These are phyloP conservation scores for Camponotus pennsylvanicus DNA, from an alignment of 1,140 invertebrate species.

Conservation along the genomic window DNA sequence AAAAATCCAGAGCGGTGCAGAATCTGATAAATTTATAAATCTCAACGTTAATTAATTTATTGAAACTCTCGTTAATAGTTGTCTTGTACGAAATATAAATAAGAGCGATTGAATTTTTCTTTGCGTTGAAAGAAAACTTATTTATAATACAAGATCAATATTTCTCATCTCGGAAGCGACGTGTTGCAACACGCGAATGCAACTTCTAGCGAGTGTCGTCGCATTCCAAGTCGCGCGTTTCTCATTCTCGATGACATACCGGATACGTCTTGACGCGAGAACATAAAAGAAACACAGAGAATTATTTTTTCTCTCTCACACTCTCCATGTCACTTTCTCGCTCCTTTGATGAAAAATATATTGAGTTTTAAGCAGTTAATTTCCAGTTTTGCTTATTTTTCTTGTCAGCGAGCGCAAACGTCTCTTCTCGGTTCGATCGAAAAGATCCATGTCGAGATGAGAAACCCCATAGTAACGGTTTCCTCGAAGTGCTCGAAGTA, in stretches of 20 bases:
- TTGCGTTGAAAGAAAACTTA: not conserved
- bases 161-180: not conserved
- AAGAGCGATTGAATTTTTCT: not conserved
- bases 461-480: constrained; percentile 16
- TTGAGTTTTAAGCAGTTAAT: not conserved
- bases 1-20: no score
- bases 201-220: not conserved
- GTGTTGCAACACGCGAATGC: constrained; percentile 11
- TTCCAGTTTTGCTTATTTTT: not conserved
- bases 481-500: constrained; percentile 11
- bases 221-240: constrained; percentile 35
- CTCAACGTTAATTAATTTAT: not conserved
- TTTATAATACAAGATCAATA: not conserved
- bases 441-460: not conserved
- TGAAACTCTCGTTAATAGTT: not conserved
- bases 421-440: not conserved
- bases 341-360: constrained; percentile 17
- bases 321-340: not conserved
- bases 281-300: not conserved
- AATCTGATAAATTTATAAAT: not conserved
- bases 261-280: constrained; percentile 24
- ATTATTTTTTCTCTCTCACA: not conserved
- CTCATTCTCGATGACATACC: constrained; percentile 33
- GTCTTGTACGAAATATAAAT: not conserved
- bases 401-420: not conserved